Percentiles rank a stretch among this genome's conserved stretches.
phyloP scores from a whole-genome alignment of 2,797 vertebrate species.

The Microtus agrestis region DNA sequence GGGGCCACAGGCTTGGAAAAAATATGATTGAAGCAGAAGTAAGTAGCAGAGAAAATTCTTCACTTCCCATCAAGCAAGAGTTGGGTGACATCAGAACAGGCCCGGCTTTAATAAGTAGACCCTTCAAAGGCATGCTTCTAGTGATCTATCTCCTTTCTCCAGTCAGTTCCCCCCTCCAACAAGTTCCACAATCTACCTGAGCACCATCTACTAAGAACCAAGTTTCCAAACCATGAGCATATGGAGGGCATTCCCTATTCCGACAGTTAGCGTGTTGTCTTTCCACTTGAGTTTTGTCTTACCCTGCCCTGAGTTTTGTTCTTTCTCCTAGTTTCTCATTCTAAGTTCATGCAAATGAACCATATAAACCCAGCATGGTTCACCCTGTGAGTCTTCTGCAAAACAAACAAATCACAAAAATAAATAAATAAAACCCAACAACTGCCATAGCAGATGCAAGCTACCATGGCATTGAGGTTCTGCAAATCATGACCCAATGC shows the following conservation, averaged over 20 bases:
- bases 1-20: background rate
- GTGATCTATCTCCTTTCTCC: too few species aligned
- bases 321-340: background rate
- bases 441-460: background rate
- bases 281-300: fast-evolving
- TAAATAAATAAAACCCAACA: too few species aligned
- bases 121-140: background rate
- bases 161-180: background rate
- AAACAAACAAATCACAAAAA: too few species aligned
- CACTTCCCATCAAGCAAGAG: background rate
- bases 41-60: background rate
- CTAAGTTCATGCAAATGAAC: background rate
- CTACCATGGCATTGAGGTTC: background rate
- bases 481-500: background rate
- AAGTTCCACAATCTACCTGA: background rate
- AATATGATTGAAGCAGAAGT: background rate
- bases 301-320: background rate
- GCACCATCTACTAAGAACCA: background rate
- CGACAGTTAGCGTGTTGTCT: fast-evolving
- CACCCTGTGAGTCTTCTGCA: background rate
- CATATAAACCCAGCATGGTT: background rate
- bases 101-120: background rate
- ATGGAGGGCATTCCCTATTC: too few species aligned
- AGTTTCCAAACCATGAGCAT: background rate
- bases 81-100: background rate